These are phyloP conservation scores for Thymelicus lineola DNA, from an alignment of 2,888 invertebrate genomes.

Conservation along the genomic window DNA sequence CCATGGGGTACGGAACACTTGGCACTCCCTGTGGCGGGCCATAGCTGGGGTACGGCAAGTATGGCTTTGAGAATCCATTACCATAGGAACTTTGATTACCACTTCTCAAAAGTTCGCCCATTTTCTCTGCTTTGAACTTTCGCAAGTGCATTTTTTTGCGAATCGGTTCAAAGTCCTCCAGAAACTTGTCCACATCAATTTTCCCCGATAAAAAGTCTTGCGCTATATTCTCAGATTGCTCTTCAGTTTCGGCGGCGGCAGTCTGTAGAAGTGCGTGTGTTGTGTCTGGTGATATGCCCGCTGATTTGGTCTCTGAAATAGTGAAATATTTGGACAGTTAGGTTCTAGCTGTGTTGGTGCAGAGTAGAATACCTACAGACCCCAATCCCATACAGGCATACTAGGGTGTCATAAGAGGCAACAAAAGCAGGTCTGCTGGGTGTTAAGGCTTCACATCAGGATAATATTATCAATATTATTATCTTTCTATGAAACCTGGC, in stretches of 20 bases:
- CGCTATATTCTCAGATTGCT: slow-evolving; percentile 94
- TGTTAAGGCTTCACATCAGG: no score
- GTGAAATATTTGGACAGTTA: slow-evolving; percentile 18
- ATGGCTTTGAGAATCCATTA: slow-evolving; percentile 72
- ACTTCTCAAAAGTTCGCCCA: slow-evolving; percentile 89
- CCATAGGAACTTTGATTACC: slow-evolving; percentile 67
- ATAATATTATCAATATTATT: no score
- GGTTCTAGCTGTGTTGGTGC: not conserved
- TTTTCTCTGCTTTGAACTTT: slow-evolving; percentile 97
- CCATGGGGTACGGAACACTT: slow-evolving; percentile 88
- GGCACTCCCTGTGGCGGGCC: slow-evolving; percentile 83
- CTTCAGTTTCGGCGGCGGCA: slow-evolving; percentile 96
- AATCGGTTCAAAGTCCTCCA: slow-evolving; percentile 92
- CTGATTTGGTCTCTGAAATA: slow-evolving; percentile 89
- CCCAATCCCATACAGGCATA: no score
- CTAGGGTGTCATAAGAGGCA: no score
- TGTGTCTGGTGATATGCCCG: slow-evolving; percentile 92
- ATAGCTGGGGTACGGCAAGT: slow-evolving; percentile 74
- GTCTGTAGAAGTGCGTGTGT: slow-evolving; percentile 95
- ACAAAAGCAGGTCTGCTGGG: no score
- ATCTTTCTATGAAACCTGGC: no score
- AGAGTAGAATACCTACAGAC: no score
- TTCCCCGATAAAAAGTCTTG: slow-evolving; percentile 92
- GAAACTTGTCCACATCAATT: slow-evolving; percentile 91
- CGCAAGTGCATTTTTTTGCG: slow-evolving; percentile 87